A percentile compares a stretch with the other conserved stretches of the same genome.
Conservation (phyloP, 2,113 vertebrate genomes). For the Vireo altiloquus region DNA sequence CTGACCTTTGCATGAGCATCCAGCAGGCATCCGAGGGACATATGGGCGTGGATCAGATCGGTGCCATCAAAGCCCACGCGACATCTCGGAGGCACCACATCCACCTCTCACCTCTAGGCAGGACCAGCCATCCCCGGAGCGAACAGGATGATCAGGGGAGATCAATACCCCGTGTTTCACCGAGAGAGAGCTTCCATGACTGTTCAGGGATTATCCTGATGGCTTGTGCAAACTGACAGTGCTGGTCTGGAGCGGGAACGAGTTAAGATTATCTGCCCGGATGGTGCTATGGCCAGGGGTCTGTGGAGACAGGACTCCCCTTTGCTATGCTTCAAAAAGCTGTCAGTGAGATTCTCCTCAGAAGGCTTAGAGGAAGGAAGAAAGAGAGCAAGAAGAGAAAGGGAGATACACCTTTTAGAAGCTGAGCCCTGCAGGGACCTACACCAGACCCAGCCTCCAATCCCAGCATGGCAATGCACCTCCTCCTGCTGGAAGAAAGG, state of each 20-base stretch:
- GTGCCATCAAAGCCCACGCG: neutral
- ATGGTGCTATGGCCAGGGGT: neutral
- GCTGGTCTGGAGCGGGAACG: rapidly evolving
- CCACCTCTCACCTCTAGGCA: neutral
- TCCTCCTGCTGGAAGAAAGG: neutral
- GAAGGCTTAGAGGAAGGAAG: neutral
- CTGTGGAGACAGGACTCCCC: rapidly evolving
- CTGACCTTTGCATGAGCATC: slow-evolving; percentile 47
- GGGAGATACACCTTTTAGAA: neutral
- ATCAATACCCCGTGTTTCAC: rapidly evolving
- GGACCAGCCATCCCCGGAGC: neutral
- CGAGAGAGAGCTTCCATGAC: neutral
- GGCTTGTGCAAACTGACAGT: neutral
- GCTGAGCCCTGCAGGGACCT: neutral
- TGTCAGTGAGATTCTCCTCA: neutral
- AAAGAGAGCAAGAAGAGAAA: neutral
- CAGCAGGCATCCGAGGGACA: neutral
- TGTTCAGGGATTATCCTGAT: neutral
- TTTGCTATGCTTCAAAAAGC: neutral
- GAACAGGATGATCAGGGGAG: neutral
- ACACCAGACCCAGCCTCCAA: neutral
- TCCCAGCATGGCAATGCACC: neutral
- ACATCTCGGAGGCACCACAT: neutral
- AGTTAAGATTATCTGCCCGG: neutral
- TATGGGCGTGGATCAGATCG: neutral